Percentiles rank a stretch among this genome's conserved stretches.
Evolutionary conservation across 2,797 vertebrate genomes (phyloP).

Genomic region (Tauraco hartlaubi): DNA sequence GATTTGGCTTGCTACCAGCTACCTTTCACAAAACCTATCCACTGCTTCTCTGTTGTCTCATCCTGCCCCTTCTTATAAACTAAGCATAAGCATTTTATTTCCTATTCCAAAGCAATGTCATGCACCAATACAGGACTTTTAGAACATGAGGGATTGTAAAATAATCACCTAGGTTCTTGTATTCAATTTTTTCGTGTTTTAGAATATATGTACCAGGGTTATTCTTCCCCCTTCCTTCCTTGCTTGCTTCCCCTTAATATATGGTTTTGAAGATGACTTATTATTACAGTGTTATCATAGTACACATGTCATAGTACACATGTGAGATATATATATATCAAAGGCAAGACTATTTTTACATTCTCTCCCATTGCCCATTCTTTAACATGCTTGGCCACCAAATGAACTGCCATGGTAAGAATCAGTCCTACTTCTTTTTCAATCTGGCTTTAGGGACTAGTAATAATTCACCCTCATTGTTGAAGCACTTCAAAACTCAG

Average conservation of each 20-base stretch:
- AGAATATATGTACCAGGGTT: fast-evolving
- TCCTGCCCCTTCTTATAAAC: neutral
- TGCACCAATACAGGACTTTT: neutral
- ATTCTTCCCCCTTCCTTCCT: neutral
- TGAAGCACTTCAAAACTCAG: neutral
- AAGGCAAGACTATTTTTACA: neutral
- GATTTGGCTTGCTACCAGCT: neutral
- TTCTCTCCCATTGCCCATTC: neutral
- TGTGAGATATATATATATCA: neutral
- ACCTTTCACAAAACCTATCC: neutral
- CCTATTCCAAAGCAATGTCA: neutral
- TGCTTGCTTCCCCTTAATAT: neutral
- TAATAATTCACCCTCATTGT: neutral
- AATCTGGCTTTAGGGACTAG: neutral
- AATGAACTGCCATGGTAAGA: neutral
- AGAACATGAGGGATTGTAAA: neutral
- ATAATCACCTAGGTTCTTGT: neutral
- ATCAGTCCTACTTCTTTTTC: neutral
- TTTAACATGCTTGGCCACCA: neutral
- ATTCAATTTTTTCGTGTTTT: neutral
- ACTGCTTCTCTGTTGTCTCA: neutral
- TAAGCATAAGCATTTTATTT: neutral
- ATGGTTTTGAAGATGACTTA: neutral
- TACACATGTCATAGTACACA: neutral
- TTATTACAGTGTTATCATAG: neutral